phyloP scores from a whole-genome alignment of 2,888 invertebrate species.

The Lasius platythorax region DNA sequence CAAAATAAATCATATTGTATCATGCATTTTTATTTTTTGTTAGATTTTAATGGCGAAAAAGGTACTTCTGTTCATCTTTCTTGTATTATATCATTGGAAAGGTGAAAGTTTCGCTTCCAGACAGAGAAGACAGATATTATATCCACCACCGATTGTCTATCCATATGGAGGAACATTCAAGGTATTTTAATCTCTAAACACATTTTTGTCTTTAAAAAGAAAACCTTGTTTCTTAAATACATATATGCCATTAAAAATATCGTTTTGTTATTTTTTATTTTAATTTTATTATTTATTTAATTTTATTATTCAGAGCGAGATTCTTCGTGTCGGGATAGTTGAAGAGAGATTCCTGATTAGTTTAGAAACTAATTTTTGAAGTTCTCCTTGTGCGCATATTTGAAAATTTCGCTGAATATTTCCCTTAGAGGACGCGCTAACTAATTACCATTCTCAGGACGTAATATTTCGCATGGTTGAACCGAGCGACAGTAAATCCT shows the following conservation, averaged over 20 bases:
- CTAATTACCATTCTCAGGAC: slow-evolving; percentile 20
- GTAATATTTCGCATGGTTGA: slow-evolving; percentile 8
- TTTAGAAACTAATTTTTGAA: slow-evolving; percentile 30
- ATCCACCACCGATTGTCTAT: slow-evolving; percentile 86
- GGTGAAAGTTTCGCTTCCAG: slow-evolving; percentile 19
- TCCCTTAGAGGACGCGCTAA: neutral
- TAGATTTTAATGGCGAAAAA: slow-evolving; percentile 16
- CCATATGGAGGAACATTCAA: slow-evolving; percentile 88
- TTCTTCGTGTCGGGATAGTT: neutral
- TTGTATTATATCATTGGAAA: neutral
- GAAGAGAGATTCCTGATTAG: slow-evolving; percentile 36
- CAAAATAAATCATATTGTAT: slow-evolving; percentile 25
- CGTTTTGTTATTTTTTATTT: neutral
- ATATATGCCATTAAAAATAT: neutral
- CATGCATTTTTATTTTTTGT: neutral
- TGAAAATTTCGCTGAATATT: slow-evolving; percentile 23
- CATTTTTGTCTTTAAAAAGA: slow-evolving; percentile 7
- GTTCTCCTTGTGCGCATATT: neutral
- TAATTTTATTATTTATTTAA: neutral
- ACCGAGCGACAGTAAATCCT: neutral
- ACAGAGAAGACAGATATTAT: slow-evolving; percentile 63
- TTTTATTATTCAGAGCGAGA: neutral
- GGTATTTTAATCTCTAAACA: slow-evolving; percentile 83
- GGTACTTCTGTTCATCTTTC: slow-evolving; percentile 3
- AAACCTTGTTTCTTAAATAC: neutral